phyloP scores from a whole-genome alignment of 2,888 invertebrate genomes.

The Temnothorax ravouxi region DNA sequence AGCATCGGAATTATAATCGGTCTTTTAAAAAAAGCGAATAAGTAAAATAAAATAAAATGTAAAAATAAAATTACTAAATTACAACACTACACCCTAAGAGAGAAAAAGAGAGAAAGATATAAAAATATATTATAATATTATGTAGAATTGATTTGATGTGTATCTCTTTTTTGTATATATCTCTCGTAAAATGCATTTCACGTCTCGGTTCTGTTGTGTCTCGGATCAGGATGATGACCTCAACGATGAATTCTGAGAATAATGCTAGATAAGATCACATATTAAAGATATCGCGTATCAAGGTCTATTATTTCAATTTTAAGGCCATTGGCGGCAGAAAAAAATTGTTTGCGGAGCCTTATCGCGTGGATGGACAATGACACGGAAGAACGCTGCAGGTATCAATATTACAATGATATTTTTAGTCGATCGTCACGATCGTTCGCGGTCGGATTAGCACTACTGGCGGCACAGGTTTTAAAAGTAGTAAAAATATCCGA shows the following conservation, averaged over 20 bases:
- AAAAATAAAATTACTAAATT: neutral
- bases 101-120: neutral
- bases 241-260: neutral
- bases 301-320: conserved; percentile 23
- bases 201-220: neutral
- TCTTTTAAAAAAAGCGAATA: neutral
- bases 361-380: conserved; percentile 7
- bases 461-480: neutral
- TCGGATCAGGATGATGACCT: neutral
- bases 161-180: neutral
- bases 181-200: neutral
- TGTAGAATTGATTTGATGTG: neutral
- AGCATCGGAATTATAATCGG: neutral
- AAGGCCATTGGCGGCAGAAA: neutral
- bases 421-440: conserved; percentile 20
- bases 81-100: no score
- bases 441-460: neutral
- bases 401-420: conserved; percentile 38
- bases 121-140: neutral
- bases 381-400: neutral
- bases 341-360: conserved; percentile 18
- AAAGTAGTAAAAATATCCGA: neutral
- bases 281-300: conserved; percentile 1
- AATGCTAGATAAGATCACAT: conserved; percentile 16
- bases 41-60: neutral